Evolutionary conservation across 2,888 invertebrate species (phyloP), one percentile per base, ranked within the genome.

Genomic region (Octonoba sinensis): DNA sequence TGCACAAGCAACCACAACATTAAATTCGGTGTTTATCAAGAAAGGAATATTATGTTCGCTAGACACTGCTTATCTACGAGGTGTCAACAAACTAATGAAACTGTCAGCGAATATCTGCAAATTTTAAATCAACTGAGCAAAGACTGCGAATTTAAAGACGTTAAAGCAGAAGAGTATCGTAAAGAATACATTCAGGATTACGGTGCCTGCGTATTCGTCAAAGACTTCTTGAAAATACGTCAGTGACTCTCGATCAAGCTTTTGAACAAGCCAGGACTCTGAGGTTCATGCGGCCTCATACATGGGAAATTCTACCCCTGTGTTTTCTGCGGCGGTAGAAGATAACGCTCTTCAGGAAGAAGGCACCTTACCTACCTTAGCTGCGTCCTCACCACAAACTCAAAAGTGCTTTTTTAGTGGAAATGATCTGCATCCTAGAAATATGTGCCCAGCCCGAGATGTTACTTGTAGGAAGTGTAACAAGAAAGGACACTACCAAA

Each of bases 131-230:
- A 62, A 62, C 62, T 62, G 6, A 54, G 54, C 16, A 54, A 54
- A 54, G 54, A 54, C 18, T 54, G 54, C 3, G 54, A 15, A 16
- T 54, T 54, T 16, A 15, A 16, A 15, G 16, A 54, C 54, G 16
- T 54, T 6, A 54, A 54, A 16, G 54, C 54, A n/a, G 54, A 54
- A 54, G 54, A n/a, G n/a, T n/a, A n/a, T n/a, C n/a, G n/a, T n/a
- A n/a, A n/a, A n/a, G n/a, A n/a, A n/a, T n/a, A n/a, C n/a, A n/a
- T n/a, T n/a, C n/a, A n/a, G n/a, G n/a, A n/a, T n/a, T n/a, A n/a
- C n/a, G n/a, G n/a, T n/a, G n/a, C n/a, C n/a, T n/a, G n/a, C n/a
- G n/a, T n/a, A n/a, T n/a, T n/a, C n/a, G n/a, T n/a, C n/a, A n/a
- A n/a, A n/a, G n/a, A n/a, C n/a, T n/a, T n/a, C n/a, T n/a, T n/a